A percentile compares a stretch with the other conserved stretches of the same genome.
These are phyloP conservation scores for Furcifer pardalis DNA, from an alignment of 2,797 vertebrate species.

Conservation along the genomic window DNA sequence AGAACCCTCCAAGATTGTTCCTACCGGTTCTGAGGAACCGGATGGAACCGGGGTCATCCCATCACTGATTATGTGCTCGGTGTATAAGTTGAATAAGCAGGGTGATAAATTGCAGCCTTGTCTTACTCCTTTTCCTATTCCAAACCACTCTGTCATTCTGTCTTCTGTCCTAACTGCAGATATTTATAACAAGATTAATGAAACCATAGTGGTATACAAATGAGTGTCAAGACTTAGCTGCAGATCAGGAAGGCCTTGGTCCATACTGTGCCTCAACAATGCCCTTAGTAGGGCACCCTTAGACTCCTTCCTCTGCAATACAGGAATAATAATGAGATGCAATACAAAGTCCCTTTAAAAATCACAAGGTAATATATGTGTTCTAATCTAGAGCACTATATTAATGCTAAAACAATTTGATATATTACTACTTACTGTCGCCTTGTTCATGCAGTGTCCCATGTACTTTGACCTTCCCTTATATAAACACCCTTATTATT, in stretches of 20 bases:
- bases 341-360: neutral
- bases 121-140: too few relatives aligned
- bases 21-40: too few relatives aligned
- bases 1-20: too few relatives aligned
- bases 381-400: neutral
- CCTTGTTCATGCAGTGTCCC: neutral
- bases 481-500: constrained; percentile 24
- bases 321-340: neutral
- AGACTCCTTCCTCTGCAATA: neutral
- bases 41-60: too few relatives aligned
- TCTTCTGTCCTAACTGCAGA: constrained; percentile 46
- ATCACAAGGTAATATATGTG: neutral
- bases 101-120: too few relatives aligned
- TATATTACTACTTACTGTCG: neutral
- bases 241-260: neutral
- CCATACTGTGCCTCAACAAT: neutral
- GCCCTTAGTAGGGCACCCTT: neutral
- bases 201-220: neutral
- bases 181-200: constrained; percentile 15
- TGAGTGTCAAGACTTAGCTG: neutral
- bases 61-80: too few relatives aligned
- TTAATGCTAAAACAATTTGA: neutral
- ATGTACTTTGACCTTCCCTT: neutral
- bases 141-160: too few relatives aligned
- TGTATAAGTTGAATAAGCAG: too few relatives aligned